Conservation (phyloP, 2,113 vertebrate species). For the Pterocles burchelli region DNA sequence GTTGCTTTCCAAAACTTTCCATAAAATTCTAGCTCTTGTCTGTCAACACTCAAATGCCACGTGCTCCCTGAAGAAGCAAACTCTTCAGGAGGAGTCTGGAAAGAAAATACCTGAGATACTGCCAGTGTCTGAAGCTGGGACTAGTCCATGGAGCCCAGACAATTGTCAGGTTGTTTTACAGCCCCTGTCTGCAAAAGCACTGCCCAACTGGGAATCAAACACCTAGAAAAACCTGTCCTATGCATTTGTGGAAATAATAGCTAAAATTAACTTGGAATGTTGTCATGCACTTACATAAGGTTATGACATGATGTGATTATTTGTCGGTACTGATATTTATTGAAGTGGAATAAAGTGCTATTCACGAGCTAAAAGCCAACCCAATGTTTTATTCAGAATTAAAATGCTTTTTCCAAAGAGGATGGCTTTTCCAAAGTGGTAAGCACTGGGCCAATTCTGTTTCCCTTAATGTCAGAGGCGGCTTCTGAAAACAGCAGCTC, state of each 20-base stretch:
- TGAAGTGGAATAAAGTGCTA: slow-evolving; percentile 40
- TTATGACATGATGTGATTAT: slow-evolving; percentile 7
- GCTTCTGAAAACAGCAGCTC: background rate
- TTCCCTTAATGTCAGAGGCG: background rate
- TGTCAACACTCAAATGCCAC: background rate
- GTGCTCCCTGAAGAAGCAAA: background rate
- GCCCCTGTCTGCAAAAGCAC: background rate
- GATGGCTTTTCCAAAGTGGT: background rate
- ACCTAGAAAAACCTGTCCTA: background rate
- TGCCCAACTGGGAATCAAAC: background rate
- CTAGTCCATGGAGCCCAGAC: background rate
- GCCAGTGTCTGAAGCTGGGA: background rate
- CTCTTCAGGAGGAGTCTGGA: background rate
- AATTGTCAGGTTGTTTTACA: background rate
- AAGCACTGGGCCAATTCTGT: background rate
- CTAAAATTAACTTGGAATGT: background rate
- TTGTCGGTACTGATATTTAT: slow-evolving; percentile 2
- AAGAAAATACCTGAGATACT: background rate
- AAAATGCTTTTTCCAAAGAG: slow-evolving; percentile 40
- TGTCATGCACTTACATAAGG: background rate
- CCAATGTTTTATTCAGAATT: slow-evolving; percentile 59
- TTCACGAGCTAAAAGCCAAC: slow-evolving; percentile 50
- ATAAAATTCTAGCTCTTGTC: background rate
- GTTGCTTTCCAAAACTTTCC: background rate
- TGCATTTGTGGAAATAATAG: background rate